Conservation (phyloP, 2,113 vertebrate species). For the Semnornis frantzii region DNA sequence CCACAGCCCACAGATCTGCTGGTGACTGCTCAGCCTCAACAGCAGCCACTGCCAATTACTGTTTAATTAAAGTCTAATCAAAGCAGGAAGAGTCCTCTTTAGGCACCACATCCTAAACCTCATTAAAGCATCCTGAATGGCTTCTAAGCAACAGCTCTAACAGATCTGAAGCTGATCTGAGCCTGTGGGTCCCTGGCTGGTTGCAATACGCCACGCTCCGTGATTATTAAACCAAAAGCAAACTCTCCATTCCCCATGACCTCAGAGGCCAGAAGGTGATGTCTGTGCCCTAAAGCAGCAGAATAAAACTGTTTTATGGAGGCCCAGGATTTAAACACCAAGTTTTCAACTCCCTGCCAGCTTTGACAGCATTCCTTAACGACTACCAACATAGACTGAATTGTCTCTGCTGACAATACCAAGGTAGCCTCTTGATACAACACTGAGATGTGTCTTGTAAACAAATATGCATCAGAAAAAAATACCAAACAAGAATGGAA, state of each 20-base stretch:
- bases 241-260: neutral
- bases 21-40: neutral
- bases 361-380: neutral
- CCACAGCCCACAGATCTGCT: neutral
- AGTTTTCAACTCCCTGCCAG: neutral
- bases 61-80: neutral
- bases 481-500: neutral
- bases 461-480: neutral
- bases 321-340: neutral
- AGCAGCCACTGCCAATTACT: neutral
- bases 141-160: neutral
- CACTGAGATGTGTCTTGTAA: constrained; percentile 25
- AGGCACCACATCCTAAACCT: neutral
- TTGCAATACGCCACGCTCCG: neutral
- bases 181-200: neutral
- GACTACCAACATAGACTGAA: neutral
- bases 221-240: neutral
- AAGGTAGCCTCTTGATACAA: neutral
- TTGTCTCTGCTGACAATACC: neutral
- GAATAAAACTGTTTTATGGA: neutral
- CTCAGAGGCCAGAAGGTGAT: neutral
- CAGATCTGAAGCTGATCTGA: neutral
- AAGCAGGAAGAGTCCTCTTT: neutral
- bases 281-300: neutral
- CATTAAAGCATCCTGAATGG: neutral